Percentiles rank a stretch among this genome's conserved stretches.
phyloP scores from a whole-genome alignment of 2,797 vertebrate genomes.

The Micromesistius poutassou region DNA sequence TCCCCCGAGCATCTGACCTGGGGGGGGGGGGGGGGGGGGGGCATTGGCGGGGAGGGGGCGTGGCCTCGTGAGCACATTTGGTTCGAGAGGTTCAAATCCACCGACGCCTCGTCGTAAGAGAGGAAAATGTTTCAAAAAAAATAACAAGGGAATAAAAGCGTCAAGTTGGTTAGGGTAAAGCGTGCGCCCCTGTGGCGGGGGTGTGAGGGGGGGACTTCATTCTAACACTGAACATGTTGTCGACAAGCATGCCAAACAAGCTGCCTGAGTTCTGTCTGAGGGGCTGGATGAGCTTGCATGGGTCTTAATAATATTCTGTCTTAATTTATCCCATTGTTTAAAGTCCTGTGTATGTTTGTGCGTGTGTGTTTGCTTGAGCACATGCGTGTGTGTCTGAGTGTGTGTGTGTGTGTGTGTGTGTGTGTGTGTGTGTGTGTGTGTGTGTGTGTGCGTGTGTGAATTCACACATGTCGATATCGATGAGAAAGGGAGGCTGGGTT shows the following conservation, averaged over 20 bases:
- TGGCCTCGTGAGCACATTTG: not conserved
- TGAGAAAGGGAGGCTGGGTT: slow-evolving; percentile 40
- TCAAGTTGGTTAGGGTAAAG: not conserved
- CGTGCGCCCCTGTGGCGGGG: not conserved
- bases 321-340: slow-evolving; percentile 58
- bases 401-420: slow-evolving; percentile 6
- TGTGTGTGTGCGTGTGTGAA: slow-evolving; percentile 11
- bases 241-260: slow-evolving; percentile 64
- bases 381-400: slow-evolving; percentile 14
- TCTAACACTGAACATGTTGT: slow-evolving; percentile 54
- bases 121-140: not conserved
- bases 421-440: slow-evolving; percentile 9
- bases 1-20: slow-evolving; percentile 39
- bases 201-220: slow-evolving; percentile 53
- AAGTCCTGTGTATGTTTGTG: slow-evolving; percentile 28
- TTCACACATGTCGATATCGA: slow-evolving; percentile 26
- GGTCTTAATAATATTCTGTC: slow-evolving; percentile 62
- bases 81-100: not conserved
- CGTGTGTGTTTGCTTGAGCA: slow-evolving; percentile 14
- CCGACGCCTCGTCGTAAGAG: not conserved
- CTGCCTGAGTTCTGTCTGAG: slow-evolving; percentile 62
- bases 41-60: too few relatives aligned
- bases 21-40: too few relatives aligned
- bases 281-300: slow-evolving; percentile 59
- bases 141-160: not conserved